Evolutionary conservation across 2,113 vertebrate genomes (phyloP), one percentile per base, ranked within the genome.

Genomic region (Corvus moneduloides): DNA sequence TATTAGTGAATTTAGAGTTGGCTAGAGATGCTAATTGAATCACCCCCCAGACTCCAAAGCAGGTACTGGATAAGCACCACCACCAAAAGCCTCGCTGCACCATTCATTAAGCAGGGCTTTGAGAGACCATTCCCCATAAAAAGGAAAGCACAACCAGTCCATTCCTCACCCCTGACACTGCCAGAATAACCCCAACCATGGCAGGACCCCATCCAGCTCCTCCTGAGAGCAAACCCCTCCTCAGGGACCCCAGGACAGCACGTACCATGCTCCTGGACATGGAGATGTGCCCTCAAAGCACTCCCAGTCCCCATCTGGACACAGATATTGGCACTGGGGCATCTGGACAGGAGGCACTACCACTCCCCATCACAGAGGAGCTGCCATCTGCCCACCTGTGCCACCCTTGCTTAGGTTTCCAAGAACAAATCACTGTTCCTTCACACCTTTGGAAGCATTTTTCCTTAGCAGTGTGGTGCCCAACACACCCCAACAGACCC

Each of bases 171-270:
- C 14, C 58, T 32, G 16, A 15, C 41, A 19, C 30, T 46, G 26
- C 32, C 64, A 15, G 0, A 32, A 7, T 0, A 5, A 13, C 39
- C 39, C 81, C 35, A 52, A 2, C 6, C 55, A 16, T 0, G 13
- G n/a, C 2, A 73, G 44, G 49, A 51, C 8, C 51, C 52, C 55
- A 32, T 5, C 10, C 71, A 63, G 32, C 48, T 28, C 49, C 58
- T 64, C 30, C 48, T 13, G 17, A 33, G 62, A 58, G 49, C 66
- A 91, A 66, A 28, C 3, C 49, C 23, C 32, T 44, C 49, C 63
- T 51, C 30, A 10, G 26, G 16, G 35, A 61, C 26, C 35, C 0
- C 0, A 33, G 14, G 9, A 16, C 37, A 90, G 27, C 33, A 2
- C 0, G 3, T 16, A 2, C 24, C 20, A 32, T 2, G 51, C 43